Conservation (phyloP, 2,113 vertebrate genomes). For the Callocephalon fimbriatum region DNA sequence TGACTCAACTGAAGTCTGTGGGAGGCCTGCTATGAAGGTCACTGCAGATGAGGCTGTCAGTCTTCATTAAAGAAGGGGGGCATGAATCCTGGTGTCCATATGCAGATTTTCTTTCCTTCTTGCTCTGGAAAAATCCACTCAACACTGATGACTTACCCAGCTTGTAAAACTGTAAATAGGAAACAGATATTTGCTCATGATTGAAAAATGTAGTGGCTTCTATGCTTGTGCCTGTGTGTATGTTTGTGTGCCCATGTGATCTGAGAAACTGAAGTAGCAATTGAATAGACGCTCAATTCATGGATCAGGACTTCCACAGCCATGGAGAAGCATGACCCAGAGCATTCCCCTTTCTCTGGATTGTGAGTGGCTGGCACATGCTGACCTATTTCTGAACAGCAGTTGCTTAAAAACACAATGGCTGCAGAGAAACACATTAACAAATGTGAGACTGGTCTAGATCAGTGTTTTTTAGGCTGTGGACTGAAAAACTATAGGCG, state of each 20-base stretch:
- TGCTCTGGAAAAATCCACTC: not conserved
- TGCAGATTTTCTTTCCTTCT: not conserved
- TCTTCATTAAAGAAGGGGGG: not conserved
- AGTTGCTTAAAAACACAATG: not conserved
- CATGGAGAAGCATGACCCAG: not conserved
- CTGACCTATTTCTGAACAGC: not conserved
- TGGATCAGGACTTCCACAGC: not conserved
- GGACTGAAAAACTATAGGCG: not conserved
- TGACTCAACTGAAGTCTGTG: not conserved
- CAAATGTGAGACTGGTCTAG: not conserved
- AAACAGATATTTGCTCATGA: not conserved
- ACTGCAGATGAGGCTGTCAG: not conserved
- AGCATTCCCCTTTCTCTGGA: not conserved
- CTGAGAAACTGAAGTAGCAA: not conserved
- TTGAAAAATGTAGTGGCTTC: not conserved
- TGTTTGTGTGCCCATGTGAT: not conserved
- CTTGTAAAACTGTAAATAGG: not conserved
- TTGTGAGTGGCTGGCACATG: not conserved
- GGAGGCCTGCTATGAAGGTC: not conserved
- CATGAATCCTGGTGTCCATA: not conserved
- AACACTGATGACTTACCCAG: not conserved
- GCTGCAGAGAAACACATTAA: not conserved
- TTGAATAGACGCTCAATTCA: not conserved
- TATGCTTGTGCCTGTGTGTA: not conserved
- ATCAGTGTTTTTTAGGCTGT: not conserved